Conservation (phyloP, 2,113 vertebrate species). For the Gasterosteus nipponicus region DNA sequence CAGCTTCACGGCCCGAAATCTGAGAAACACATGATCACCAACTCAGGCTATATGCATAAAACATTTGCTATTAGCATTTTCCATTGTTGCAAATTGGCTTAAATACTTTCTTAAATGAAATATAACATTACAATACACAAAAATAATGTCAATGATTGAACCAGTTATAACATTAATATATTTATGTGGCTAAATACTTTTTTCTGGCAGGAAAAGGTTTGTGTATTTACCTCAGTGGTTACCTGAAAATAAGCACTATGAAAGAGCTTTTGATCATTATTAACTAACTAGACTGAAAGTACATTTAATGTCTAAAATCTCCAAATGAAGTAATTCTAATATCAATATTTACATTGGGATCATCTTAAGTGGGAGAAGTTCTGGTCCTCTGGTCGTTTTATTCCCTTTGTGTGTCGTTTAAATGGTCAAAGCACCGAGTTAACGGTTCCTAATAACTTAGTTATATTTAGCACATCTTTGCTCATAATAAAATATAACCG, state of each 20-base stretch:
- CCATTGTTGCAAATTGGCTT: too few relatives aligned
- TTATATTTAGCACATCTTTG: neutral
- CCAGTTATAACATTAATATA: neutral
- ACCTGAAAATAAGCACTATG: too few relatives aligned
- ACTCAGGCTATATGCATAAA: slow-evolving; percentile 9
- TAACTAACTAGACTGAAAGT: neutral
- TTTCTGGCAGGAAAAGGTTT: neutral
- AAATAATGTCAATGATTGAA: neutral
- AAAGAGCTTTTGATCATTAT: too few relatives aligned
- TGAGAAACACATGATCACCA: slow-evolving; percentile 58
- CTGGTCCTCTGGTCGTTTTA: neutral
- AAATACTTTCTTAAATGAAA: neutral
- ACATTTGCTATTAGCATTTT: too few relatives aligned
- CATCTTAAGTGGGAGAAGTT: neutral
- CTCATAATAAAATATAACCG: neutral
- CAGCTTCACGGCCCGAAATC: slow-evolving; percentile 63
- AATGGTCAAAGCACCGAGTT: neutral
- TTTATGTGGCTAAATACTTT: neutral
- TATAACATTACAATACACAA: neutral
- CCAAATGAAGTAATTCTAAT: neutral
- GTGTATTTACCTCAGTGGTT: neutral
- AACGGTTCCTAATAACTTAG: neutral
- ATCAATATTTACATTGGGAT: neutral
- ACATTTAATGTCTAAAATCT: neutral
- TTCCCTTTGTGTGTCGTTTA: neutral